Base-by-base conservation (phyloP, 92 coral and sea anemone genomes). In the Chrysogorgia sp. region DNA sequence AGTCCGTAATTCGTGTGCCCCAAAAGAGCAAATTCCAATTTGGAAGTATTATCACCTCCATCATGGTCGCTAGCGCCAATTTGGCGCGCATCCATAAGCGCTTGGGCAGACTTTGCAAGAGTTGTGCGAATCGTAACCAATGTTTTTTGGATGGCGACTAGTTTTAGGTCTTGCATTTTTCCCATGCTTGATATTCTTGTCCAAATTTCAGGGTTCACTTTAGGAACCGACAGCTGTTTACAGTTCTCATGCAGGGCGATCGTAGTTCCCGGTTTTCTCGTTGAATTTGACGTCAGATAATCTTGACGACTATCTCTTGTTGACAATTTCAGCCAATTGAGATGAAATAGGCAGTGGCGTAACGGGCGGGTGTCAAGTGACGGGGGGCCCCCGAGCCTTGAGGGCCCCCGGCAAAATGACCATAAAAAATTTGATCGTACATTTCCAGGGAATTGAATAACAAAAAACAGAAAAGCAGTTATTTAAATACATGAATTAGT, bases 201-300 rank as follows among this genome's bases (percentile, higher is more conserved):
- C 83, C 83, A 79, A 0, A 77, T 77, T 33, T 77, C 74, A 1
- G 72, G 74, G 69, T 77, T 77, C 10, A 61, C 82, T 21, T 77
- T 61, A 10, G 71, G 82, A 2, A 30, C 82, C 6, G 8, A 22
- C 6, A 77, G 74, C 15, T 63, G 8, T 35, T 24, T 10, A 25
- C 82, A 77, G 61, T 63, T 77, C 37, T 63, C 82, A n/a, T n/a
- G n/a, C n/a, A 9, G 74, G 61, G 7, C n/a, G 82, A 13, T 61
- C 40, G 55, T 77, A 62, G 24, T 77, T 60, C 22, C 48, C 71
- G 19, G 23, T 35, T 35, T 32, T 40, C 43, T 77, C 74, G 7
- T 77, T 76, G 33, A 77, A 20, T 40, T 77, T 77, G n/a, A 10
- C 40, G 2, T 77, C 75, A 2, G 45, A 15, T 22, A 61, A 17